phyloP scores from a whole-genome alignment of 1,140 invertebrate genomes.

The Andrena cerasifolii region DNA sequence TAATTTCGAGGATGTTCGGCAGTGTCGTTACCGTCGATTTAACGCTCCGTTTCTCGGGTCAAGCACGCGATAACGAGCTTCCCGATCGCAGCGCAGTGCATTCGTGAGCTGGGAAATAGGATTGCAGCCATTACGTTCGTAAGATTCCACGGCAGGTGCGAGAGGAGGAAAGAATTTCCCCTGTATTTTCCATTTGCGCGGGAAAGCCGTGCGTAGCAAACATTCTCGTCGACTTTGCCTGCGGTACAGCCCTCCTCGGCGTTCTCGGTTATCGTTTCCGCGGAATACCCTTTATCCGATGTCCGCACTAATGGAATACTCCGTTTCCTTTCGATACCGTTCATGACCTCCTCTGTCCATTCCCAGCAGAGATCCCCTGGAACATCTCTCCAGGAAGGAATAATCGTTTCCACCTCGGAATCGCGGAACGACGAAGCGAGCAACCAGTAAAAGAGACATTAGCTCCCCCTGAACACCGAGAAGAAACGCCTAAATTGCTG shows the following conservation, averaged over 20 bases:
- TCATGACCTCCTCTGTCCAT: background rate
- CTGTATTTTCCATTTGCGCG: constrained; percentile 25
- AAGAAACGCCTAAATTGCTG: no score
- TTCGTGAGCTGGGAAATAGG: constrained; percentile 10
- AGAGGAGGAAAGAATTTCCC: background rate
- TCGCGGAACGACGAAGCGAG: no score
- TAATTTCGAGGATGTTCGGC: background rate
- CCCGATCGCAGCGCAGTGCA: background rate
- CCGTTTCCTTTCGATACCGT: background rate
- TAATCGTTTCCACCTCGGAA: no score
- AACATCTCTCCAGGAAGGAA: no score
- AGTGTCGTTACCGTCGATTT: constrained; percentile 5
- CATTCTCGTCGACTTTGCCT: background rate
- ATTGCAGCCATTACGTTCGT: constrained; percentile 20
- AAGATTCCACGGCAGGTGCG: background rate
- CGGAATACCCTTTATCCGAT: constrained; percentile 16
- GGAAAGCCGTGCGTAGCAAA: background rate
- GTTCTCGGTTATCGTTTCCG: constrained; percentile 33
- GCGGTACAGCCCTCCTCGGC: background rate
- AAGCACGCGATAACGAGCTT: constrained; percentile 20
- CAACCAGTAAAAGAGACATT: no score
- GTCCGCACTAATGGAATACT: constrained; percentile 34
- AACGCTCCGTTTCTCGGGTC: constrained; percentile 1
- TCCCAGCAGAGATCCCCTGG: background rate
- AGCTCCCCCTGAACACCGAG: no score